These are phyloP conservation scores for Philhelius pedissequus DNA, from an alignment of 2,888 invertebrate genomes.

Conservation along the genomic window DNA sequence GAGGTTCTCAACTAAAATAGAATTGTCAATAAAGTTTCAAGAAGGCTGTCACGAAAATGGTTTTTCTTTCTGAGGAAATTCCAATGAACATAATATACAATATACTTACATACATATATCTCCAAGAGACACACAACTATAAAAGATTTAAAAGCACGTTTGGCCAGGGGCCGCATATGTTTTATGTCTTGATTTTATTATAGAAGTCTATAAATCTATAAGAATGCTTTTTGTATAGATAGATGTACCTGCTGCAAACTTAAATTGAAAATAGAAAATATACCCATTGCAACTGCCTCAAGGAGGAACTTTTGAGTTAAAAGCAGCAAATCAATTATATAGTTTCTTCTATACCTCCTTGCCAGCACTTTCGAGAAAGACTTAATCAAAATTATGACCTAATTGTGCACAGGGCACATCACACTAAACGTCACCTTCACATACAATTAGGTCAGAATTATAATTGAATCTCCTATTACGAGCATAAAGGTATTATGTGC, in stretches of 20 bases:
- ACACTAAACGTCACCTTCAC: neutral
- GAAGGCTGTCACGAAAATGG: slow-evolving; percentile 10
- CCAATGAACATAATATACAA: no score
- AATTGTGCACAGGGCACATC: neutral
- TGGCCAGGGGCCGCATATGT: neutral
- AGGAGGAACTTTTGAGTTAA: neutral
- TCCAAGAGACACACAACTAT: neutral
- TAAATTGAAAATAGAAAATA: neutral
- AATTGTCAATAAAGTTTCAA: slow-evolving; percentile 23
- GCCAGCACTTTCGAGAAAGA: neutral
- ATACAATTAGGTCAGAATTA: slow-evolving; percentile 18
- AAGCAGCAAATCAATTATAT: neutral
- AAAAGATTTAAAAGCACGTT: neutral
- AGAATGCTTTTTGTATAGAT: no score
- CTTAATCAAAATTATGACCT: slow-evolving; percentile 1
- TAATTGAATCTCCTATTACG: neutral
- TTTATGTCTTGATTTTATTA: neutral
- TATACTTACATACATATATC: no score
- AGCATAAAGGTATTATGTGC: neutral
- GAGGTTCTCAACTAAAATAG: neutral
- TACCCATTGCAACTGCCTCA: neutral
- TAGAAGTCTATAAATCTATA: neutral
- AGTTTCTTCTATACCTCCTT: neutral
- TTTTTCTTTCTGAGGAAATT: neutral
- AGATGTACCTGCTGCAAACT: neutral